phyloP scores from a whole-genome alignment of 2,888 invertebrate species.

The Elegia similella region DNA sequence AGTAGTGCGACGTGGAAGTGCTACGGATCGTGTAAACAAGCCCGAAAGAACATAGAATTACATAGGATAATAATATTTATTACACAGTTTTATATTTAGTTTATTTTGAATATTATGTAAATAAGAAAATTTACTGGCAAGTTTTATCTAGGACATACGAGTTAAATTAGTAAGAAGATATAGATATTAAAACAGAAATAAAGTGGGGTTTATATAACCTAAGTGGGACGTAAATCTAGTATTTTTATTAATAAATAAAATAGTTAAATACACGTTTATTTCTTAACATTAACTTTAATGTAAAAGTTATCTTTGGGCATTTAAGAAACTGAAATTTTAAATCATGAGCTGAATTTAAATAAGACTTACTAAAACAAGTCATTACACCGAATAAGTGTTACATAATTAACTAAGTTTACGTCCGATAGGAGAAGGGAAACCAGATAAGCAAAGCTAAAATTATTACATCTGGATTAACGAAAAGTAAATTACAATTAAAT shows the following conservation, averaged over 20 bases:
- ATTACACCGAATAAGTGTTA: too few relatives aligned
- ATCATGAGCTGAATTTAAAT: too few relatives aligned
- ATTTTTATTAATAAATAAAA: too few relatives aligned
- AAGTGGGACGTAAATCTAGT: conserved; percentile 1
- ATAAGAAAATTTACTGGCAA: not conserved
- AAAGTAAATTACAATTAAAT: not conserved
- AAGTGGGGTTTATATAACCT: not conserved
- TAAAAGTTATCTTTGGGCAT: too few relatives aligned
- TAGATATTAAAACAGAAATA: conserved; percentile 2
- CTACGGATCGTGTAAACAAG: conserved; percentile 6
- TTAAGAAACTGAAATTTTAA: too few relatives aligned
- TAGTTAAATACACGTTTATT: too few relatives aligned
- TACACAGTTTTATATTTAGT: not conserved
- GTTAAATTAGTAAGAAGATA: not conserved
- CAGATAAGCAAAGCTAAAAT: conserved; percentile 14
- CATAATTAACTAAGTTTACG: not conserved
- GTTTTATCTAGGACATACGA: not conserved
- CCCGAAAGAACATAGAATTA: conserved; percentile 3
- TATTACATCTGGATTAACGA: conserved; percentile 12
- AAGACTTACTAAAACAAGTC: too few relatives aligned
- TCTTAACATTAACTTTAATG: too few relatives aligned
- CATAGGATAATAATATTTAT: conserved; percentile 7
- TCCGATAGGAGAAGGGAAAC: not conserved
- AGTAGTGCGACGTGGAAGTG: conserved; percentile 4
- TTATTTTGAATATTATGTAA: not conserved